A percentile compares a stretch with the other conserved stretches of the same genome.
Conservation (phyloP, 2,113 vertebrate genomes). For the Damaliscus lunatus region DNA sequence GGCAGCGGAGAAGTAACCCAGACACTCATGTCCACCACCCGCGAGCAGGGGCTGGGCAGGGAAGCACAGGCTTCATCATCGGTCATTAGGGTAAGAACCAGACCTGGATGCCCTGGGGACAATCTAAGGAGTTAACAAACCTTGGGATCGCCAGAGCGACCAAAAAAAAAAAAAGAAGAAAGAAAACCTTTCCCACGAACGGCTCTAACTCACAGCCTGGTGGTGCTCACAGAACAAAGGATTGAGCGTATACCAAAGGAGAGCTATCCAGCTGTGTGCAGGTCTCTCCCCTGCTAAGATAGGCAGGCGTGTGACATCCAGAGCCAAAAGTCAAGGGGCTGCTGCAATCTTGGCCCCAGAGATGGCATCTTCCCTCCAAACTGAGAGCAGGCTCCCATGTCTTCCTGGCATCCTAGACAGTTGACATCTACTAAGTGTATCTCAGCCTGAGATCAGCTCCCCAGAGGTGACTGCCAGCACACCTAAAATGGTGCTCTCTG, state of each 20-base stretch:
- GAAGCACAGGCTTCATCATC: background rate
- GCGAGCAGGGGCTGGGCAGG: background rate
- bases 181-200: background rate
- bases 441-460: background rate
- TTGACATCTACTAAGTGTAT: background rate
- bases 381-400: background rate
- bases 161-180: background rate
- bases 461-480: background rate
- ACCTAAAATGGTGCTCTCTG: background rate
- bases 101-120: background rate
- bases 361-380: background rate
- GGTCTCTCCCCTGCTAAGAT: background rate
- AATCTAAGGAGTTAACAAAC: background rate
- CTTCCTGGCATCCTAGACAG: background rate
- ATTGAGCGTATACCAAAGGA: background rate
- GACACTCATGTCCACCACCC: fast-evolving
- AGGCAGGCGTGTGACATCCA: background rate
- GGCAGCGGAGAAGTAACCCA: background rate
- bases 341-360: background rate
- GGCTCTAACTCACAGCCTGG: background rate
- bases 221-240: background rate
- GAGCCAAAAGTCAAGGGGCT: background rate
- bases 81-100: background rate
- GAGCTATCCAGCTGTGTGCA: background rate
- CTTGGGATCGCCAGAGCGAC: background rate